Evolutionary conservation across 2,797 vertebrate species (phyloP).

Genomic region (Parotocinclus haroldoi): DNA sequence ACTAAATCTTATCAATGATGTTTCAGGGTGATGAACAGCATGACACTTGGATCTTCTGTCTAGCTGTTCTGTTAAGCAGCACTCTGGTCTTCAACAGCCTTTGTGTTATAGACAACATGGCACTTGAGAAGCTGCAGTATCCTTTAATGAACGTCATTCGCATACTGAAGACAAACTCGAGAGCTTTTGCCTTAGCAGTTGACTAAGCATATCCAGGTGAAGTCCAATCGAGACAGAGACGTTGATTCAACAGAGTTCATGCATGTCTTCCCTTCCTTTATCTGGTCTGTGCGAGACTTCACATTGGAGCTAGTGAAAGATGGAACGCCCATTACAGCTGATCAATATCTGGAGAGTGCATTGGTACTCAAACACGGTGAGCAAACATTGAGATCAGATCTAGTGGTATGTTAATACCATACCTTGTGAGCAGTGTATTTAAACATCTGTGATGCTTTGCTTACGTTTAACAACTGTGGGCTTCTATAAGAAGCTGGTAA

Average conservation of each 20-base stretch:
- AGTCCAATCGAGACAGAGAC: neutral
- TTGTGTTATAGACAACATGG: conserved; percentile 61
- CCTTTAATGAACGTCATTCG: conserved; percentile 40
- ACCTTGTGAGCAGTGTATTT: no score
- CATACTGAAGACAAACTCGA: neutral
- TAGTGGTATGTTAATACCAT: no score
- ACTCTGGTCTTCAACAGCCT: conserved; percentile 68
- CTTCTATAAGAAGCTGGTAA: no score
- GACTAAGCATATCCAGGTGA: conserved; percentile 59
- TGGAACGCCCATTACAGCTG: conserved; percentile 49
- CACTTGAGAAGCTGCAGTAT: conserved; percentile 69
- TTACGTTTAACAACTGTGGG: no score
- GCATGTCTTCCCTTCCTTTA: conserved; percentile 64
- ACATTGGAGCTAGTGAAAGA: conserved; percentile 52
- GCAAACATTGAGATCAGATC: neutral
- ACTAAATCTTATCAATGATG: neutral
- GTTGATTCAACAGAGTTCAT: conserved; percentile 48
- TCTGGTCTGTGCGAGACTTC: conserved; percentile 72
- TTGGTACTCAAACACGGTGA: conserved; percentile 55
- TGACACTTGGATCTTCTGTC: conserved; percentile 64
- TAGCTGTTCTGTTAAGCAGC: conserved; percentile 63
- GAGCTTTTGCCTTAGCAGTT: conserved; percentile 45
- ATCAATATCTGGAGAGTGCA: conserved; percentile 65
- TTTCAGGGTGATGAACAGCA: conserved; percentile 58
- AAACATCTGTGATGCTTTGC: no score